Base-by-base conservation (phyloP, 23 tunicate genomes). In the Diplosoma virens region DNA sequence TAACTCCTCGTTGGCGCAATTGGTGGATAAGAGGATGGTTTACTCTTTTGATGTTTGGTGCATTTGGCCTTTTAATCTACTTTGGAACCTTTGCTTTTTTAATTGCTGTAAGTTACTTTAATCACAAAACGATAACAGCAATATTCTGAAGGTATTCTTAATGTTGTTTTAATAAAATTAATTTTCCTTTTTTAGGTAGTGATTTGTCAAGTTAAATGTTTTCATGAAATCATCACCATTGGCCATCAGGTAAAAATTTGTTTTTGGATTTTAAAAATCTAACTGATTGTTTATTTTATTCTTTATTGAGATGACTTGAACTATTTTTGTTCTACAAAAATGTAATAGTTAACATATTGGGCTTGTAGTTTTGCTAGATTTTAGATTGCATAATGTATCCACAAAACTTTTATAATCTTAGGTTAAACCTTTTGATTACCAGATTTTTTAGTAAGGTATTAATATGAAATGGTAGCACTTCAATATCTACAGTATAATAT, bases 11-110 rank as follows among this genome's bases (percentile, higher is more conserved):
- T 18, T 95, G 99, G 99, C 63, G 83, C 27, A 95, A 95, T 71
- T 95, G 99, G 99, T 95, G 99, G 99, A 79, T 95, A 9, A 87
- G 99, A 18, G 96, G 87, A 21, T 91, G 73, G 47, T 89, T 84
- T 59, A 75, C 86, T 18, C 26, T 81, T 24, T 45, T 89, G 21
- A 95, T 95, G 99, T 29, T 95, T 37, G 79, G 71, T 28, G 47
- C 31, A 54, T 95, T 95, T 86, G 82, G 61, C 7, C 25, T 95
- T 29, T 47, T 95, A 2, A 79, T 86, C 25, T 89, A 88, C 33
- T 55, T 89, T 5, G 99, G 99, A 36, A 88, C 99, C n/a, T 58
- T 89, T 74, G 91, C 87, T 58, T 79, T 92, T 76, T 67, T 92
- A 85, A 17, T 85, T 47, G 55, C 79, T n/a, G 97, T 92, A 61